These are phyloP conservation scores for Lepus oiostolus DNA, from an alignment of 2,797 vertebrate species.

Conservation along the genomic window DNA sequence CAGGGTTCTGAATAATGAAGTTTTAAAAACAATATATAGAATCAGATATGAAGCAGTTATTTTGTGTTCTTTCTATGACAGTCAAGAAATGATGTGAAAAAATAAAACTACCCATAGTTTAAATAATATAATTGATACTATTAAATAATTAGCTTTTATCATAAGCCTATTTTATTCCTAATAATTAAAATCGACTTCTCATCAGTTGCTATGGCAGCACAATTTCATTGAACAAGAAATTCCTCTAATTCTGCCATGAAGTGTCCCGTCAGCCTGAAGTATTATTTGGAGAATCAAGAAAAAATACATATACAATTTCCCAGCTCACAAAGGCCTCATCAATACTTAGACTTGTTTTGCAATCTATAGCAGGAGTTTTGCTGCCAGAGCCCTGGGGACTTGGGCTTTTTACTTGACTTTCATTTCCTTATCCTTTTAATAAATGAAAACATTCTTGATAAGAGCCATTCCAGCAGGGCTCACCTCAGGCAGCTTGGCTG, in stretches of 20 bases:
- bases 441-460: conserved; percentile 79
- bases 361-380: conserved; percentile 58
- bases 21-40: conserved; percentile 13
- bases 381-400: conserved; percentile 67
- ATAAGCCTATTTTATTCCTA: conserved; percentile 80
- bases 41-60: conserved; percentile 46
- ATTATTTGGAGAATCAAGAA: conserved; percentile 55
- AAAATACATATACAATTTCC: conserved; percentile 52
- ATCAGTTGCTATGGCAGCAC: conserved; percentile 87
- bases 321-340: conserved; percentile 64
- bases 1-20: conserved; percentile 15
- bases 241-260: conserved; percentile 77
- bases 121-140: conserved; percentile 37
- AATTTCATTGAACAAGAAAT: conserved; percentile 84
- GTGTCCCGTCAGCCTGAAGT: conserved; percentile 65
- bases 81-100: conserved; percentile 32
- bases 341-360: conserved; percentile 19
- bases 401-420: conserved; percentile 54
- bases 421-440: conserved; percentile 71
- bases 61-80: neutral
- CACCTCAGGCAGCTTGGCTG: conserved; percentile 83
- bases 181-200: conserved; percentile 86
- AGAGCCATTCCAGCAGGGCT: conserved; percentile 81
- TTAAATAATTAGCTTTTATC: conserved; percentile 83
- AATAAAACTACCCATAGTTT: neutral